Evolutionary conservation across 2,113 vertebrate species (phyloP).

Genomic region (Raja brachyura): DNA sequence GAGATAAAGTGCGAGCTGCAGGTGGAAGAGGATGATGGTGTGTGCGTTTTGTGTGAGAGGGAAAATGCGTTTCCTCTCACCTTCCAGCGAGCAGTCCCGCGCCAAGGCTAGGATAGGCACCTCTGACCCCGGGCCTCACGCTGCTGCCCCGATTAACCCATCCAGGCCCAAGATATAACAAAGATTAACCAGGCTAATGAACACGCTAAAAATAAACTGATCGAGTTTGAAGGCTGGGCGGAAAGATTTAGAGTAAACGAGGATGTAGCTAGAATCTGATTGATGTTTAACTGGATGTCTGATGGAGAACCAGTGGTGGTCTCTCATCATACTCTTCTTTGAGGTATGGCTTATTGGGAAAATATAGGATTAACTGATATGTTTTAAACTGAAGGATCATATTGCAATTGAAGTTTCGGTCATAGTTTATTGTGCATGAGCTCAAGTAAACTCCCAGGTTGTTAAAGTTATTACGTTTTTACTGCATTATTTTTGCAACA

Average conservation of each 20-base stretch:
- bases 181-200: slow-evolving; percentile 73
- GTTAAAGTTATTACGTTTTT: neutral
- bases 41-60: neutral
- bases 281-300: neutral
- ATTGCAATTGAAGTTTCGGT: neutral
- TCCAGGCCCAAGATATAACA: slow-evolving; percentile 59
- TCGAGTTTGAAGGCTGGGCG: slow-evolving; percentile 51
- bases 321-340: neutral
- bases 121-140: slow-evolving; percentile 67
- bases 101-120: slow-evolving; percentile 51
- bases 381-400: neutral
- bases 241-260: neutral
- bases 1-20: slow-evolving; percentile 33
- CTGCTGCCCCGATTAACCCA: slow-evolving; percentile 79
- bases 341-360: neutral
- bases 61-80: neutral
- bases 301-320: neutral
- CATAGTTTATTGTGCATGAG: neutral
- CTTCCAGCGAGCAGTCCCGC: neutral
- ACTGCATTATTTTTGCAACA: neutral
- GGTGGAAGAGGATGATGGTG: slow-evolving; percentile 25
- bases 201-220: slow-evolving; percentile 53
- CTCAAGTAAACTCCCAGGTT: neutral
- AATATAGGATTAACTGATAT: neutral
- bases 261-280: neutral